Evolutionary conservation across 2,888 invertebrate species (phyloP), one percentile per base, ranked within the genome.

Genomic region (Heliconius cydno): DNA sequence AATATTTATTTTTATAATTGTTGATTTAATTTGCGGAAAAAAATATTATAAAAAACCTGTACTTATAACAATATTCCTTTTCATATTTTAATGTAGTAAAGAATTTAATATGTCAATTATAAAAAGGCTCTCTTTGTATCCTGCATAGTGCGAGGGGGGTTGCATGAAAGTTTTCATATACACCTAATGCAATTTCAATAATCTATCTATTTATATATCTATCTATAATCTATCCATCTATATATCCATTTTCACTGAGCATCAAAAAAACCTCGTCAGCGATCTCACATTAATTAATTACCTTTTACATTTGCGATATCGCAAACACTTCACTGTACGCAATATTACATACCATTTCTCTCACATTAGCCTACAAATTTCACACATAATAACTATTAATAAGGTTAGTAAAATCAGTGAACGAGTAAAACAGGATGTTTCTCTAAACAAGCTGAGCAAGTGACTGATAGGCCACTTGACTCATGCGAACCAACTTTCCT

Each of bases 401-500:
- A 38, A 41, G 63, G 75, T 57, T 77, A 77, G 46, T 52, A 60
- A 60, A 60, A 67, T 74, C 41, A 70, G 28, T 68, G 46, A 77
- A 52, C 15, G 25, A 25, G 30, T 63, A 67, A 38, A 77, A 81
- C 78, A 79, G 76, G 78, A 78, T 77, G 78, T 75, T 52, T 65
- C 60, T 46, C 63, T 38, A 77, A 73, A 70, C 66, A 76, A 71
- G 77, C 73, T 66, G 67, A 71, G 70, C 71, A 41, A 60, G 52
- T 78, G 79, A 82, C 79, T 77, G 82, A 78, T 75, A 67, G 46
- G 46, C 70, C 52, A 79, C 52, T 78, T 82, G 83, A 82, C 82
- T 86, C 85, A 82, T 63, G 46, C 72, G 67, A 38, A 67, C 66
- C 79, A 82, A 85, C 90, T 91, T 91, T 90, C 88, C 88, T 89